Conservation (phyloP, 1,140 invertebrate species). For the Atta texana region DNA sequence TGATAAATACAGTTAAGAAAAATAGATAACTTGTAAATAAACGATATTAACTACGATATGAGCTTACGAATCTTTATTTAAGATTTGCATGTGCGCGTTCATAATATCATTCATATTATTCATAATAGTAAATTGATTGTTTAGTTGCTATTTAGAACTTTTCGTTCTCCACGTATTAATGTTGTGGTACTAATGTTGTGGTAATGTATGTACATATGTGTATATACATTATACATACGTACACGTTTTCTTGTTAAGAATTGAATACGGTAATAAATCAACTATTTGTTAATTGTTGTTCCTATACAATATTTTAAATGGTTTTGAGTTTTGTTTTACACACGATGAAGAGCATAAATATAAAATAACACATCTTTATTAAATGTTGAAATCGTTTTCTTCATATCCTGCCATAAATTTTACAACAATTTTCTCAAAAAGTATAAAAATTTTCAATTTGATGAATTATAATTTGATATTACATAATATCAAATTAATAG, state of each 20-base stretch:
- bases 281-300: background rate
- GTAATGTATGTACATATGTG: background rate
- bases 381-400: background rate
- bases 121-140: constrained; percentile 18
- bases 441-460: too few species aligned
- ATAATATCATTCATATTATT: constrained; percentile 10
- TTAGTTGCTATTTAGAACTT: background rate
- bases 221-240: background rate
- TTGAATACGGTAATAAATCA: constrained; percentile 1
- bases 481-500: too few species aligned
- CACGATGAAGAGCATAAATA: background rate
- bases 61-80: background rate
- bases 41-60: background rate
- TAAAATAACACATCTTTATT: background rate
- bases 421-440: too few species aligned
- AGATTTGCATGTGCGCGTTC: background rate
- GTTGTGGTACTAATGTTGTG: background rate
- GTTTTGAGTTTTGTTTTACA: too few species aligned
- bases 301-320: background rate
- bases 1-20: background rate
- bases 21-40: background rate
- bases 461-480: too few species aligned
- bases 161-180: background rate
- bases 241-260: background rate
- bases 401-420: too few species aligned